Evolutionary conservation across 2,888 invertebrate species (phyloP), one percentile per base, ranked within the genome.

Genomic region (Ornithoptera priamus): DNA sequence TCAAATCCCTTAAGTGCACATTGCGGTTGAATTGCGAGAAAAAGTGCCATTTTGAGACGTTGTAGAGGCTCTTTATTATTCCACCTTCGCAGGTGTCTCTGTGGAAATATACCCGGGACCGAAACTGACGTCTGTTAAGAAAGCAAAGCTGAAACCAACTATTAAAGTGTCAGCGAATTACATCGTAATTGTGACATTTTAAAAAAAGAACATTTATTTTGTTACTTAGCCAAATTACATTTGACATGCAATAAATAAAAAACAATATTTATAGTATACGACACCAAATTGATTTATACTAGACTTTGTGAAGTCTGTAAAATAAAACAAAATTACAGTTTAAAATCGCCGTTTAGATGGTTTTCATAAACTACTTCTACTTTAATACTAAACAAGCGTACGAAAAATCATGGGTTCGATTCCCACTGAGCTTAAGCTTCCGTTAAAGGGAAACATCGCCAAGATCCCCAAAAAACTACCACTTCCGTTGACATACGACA

Each of bases 1-100:
- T 92, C 91, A 92, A 91, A 91, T 91, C 92, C 92, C 92, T 89
- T 91, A 92, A 92, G 92, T 92, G 91, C 89, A 89, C 90, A 88
- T 80, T 87, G 92, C 87, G 92, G 92, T 90, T 89, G 90, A 87
- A 88, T 87, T 88, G 90, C 88, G 90, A 84, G 90, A 90, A 91
- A 92, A 91, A 90, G 87, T 89, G 86, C 87, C 88, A 89, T 91
- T 91, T 90, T 88, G 88, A 84, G 87, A 83, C 87, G 88, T 83
- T 89, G 90, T 91, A 89, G 53, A 90, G 90, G 90, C 87, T 90
- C 89, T 89, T 90, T 90, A 91, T 90, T 91, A 91, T 92, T 91
- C 90, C 82, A 84, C 86, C 84, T 89, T 86, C 84, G 85, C 89
- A 90, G 90, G 89, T 92, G 87, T 89, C 90, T 89, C 88, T 69